Percentiles rank a stretch among this genome's conserved stretches.
Conservation (phyloP, 2,113 vertebrate species). For the Taxidea taxus region DNA sequence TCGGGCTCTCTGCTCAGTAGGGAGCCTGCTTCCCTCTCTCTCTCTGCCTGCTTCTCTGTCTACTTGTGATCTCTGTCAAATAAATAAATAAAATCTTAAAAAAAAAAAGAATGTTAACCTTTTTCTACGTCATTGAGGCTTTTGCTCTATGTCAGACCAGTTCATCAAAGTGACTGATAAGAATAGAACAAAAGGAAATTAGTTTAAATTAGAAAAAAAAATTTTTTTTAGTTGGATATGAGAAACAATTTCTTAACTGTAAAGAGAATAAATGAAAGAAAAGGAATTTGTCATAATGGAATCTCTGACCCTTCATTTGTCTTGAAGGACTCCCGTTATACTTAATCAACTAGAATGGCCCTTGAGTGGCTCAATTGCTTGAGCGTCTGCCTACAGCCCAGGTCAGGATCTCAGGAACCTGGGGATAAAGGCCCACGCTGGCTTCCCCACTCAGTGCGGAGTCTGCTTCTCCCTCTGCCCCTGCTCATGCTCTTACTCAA, state of each 20-base stretch:
- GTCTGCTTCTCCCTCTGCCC: too few species aligned
- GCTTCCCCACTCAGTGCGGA: too few species aligned
- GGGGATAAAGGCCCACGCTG: too few species aligned
- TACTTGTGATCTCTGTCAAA: too few species aligned
- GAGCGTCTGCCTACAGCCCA: too few species aligned
- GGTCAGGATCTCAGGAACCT: too few species aligned
- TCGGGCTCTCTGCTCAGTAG: too few species aligned
- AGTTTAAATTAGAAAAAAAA: neutral
- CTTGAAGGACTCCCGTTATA: neutral
- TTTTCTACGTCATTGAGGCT: neutral
- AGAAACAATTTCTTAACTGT: neutral
- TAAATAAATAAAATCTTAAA: too few species aligned
- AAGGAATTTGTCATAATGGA: neutral
- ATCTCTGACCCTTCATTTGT: neutral
- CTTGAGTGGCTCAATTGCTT: too few species aligned
- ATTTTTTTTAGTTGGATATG: neutral
- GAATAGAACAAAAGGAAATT: conserved; percentile 1
- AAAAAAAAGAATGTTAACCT: neutral
- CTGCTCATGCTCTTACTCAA: too few species aligned
- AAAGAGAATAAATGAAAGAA: neutral
- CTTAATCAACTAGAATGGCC: neutral
- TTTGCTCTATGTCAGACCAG: neutral
- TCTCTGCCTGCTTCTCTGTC: too few species aligned
- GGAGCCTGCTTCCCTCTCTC: too few species aligned
- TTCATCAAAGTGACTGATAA: neutral